Conservation (phyloP, 2,797 vertebrate genomes). For the Bovichtus diacanthus region DNA sequence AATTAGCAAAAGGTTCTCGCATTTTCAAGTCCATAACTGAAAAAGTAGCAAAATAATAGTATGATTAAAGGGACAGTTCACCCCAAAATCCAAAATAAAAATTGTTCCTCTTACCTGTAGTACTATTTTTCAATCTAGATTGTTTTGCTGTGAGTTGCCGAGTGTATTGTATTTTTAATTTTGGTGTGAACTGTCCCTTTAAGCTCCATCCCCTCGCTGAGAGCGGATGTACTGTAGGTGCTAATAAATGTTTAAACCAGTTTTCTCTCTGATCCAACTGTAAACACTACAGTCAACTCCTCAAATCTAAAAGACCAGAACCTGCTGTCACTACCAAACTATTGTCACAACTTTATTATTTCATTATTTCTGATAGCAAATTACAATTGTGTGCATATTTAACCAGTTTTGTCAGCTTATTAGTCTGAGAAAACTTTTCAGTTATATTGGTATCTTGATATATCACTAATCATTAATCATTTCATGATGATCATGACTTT, state of each 20-base stretch:
- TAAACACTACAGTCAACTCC: neutral
- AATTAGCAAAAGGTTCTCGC: neutral
- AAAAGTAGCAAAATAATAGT: neutral
- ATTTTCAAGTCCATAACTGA: neutral
- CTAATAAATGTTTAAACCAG: conserved; percentile 22
- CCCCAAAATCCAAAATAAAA: too few species aligned
- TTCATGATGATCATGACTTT: conserved; percentile 22
- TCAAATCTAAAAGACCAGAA: neutral
- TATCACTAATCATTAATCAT: conserved; percentile 18
- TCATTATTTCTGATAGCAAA: conserved; percentile 19
- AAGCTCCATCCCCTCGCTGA: neutral
- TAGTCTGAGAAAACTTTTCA: conserved; percentile 12
- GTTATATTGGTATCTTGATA: conserved; percentile 16
- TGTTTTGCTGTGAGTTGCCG: too few species aligned
- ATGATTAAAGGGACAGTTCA: neutral
- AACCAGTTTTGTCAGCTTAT: neutral
- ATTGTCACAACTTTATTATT: conserved; percentile 20
- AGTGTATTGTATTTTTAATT: too few species aligned
- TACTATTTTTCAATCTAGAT: too few species aligned
- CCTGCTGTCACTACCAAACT: neutral
- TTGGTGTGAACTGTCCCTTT: too few species aligned
- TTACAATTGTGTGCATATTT: conserved; percentile 1
- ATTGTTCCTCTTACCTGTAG: too few species aligned
- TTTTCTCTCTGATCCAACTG: conserved; percentile 14
- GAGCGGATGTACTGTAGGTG: neutral